Evolutionary conservation across 2,888 invertebrate genomes (phyloP).

Genomic region (Acrobeloides nanus): DNA sequence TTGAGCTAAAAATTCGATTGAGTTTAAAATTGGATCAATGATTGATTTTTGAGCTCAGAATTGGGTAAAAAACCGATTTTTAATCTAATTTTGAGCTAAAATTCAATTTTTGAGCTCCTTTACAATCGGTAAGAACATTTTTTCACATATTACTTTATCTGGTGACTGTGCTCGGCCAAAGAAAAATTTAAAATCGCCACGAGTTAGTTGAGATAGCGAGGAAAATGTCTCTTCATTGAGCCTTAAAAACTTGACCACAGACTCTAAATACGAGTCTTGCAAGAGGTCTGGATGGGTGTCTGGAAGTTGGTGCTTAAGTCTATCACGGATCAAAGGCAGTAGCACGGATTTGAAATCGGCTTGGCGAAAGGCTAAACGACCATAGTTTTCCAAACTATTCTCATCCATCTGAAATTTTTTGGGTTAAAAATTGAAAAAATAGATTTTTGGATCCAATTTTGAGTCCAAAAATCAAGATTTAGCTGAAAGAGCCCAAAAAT

Average conservation of each 20-base stretch:
- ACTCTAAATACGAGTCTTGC: conserved; percentile 15
- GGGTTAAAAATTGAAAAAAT: conserved; percentile 1
- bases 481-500: conserved; percentile 1
- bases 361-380: conserved; percentile 30
- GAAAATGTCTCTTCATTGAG: conserved; percentile 29
- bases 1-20: no score
- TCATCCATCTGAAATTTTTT: conserved; percentile 31
- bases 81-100: no score
- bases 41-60: no score
- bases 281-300: conserved; percentile 16
- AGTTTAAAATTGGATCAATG: no score
- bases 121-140: no score
- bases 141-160: no score
- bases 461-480: not conserved
- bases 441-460: no score
- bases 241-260: conserved; percentile 31
- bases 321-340: conserved; percentile 14
- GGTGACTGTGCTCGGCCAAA: no score
- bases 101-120: no score
- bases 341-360: conserved; percentile 22
- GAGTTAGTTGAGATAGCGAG: conserved; percentile 14
- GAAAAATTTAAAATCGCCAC: no score
- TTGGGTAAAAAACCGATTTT: no score
- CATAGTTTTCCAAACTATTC: conserved; percentile 29
- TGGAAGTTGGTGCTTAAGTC: conserved; percentile 16